phyloP scores from a whole-genome alignment of 2,113 vertebrate genomes.

The Pachyramphus minor region DNA sequence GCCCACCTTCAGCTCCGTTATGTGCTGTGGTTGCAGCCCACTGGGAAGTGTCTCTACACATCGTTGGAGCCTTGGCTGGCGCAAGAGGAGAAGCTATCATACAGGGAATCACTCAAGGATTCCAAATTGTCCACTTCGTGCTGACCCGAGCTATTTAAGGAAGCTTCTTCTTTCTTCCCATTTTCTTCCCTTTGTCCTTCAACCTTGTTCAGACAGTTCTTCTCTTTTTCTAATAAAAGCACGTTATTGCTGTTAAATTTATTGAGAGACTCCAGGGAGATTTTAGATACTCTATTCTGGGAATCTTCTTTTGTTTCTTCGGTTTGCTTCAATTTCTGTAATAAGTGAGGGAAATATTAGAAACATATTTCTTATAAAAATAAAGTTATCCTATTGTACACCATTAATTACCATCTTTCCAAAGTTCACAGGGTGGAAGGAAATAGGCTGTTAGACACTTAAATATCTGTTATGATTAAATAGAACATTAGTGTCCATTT shows the following conservation, averaged over 20 bases:
- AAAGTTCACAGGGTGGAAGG: slow-evolving; percentile 50
- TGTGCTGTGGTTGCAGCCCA: neutral
- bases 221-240: slow-evolving; percentile 72
- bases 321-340: slow-evolving; percentile 79
- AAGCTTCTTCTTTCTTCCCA: slow-evolving; percentile 66
- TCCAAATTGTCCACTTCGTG: slow-evolving; percentile 74
- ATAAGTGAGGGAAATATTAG: slow-evolving; percentile 68
- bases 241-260: slow-evolving; percentile 75
- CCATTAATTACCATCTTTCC: slow-evolving; percentile 38
- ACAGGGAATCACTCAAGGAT: slow-evolving; percentile 87
- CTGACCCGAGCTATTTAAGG: slow-evolving; percentile 62
- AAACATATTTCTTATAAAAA: slow-evolving; percentile 64
- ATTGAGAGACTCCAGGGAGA: slow-evolving; percentile 85
- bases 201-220: slow-evolving; percentile 52
- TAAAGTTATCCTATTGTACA: slow-evolving; percentile 49
- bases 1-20: neutral
- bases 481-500: slow-evolving; percentile 62
- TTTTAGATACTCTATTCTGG: slow-evolving; percentile 70
- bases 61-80: slow-evolving; percentile 85
- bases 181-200: slow-evolving; percentile 67
- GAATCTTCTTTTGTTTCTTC: slow-evolving; percentile 73
- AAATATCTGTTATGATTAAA: slow-evolving; percentile 60
- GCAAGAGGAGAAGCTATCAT: slow-evolving; percentile 89
- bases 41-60: slow-evolving; percentile 48
- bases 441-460: slow-evolving; percentile 50